These are phyloP conservation scores for Diploscapter pachys DNA, from an alignment of 1,140 invertebrate genomes.

Conservation along the genomic window DNA sequence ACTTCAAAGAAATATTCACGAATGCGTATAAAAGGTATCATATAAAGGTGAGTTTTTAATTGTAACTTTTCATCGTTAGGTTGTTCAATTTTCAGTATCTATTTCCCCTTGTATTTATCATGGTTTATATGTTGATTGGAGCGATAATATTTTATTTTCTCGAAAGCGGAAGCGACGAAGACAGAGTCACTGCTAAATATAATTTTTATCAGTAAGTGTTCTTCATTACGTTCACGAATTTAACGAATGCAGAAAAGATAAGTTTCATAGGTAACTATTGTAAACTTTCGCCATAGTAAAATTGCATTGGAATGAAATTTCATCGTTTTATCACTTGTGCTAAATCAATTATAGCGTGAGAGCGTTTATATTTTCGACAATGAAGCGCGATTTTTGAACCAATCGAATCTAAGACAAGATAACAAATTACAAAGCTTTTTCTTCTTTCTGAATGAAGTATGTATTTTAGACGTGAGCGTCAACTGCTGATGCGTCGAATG, in stretches of 20 bases:
- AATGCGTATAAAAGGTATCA: no score
- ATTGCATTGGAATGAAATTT: no score
- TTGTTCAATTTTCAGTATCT: not conserved
- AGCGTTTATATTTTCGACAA: no score
- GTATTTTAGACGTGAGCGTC: slow-evolving; percentile 18
- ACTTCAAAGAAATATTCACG: no score
- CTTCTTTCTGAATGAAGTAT: not conserved
- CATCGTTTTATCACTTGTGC: no score
- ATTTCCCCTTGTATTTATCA: slow-evolving; percentile 47
- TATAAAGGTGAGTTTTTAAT: no score
- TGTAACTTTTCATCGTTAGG: no score
- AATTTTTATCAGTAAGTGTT: slow-evolving; percentile 33
- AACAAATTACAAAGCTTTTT: not conserved
- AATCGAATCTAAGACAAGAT: not conserved
- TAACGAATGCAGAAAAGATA: slow-evolving; percentile 33
- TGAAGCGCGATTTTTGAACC: not conserved
- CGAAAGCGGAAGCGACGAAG: slow-evolving; percentile 25
- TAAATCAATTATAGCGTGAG: no score
- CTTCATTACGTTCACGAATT: no score
- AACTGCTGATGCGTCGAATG: slow-evolving; percentile 28
- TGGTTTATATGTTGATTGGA: slow-evolving; percentile 56
- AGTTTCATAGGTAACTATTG: not conserved
- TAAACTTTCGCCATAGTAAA: not conserved
- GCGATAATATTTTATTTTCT: slow-evolving; percentile 45
- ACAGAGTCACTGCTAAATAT: slow-evolving; percentile 17